Evolutionary conservation across 1,140 invertebrate genomes (phyloP), one percentile per base, ranked within the genome.

Genomic region (Drosophila pruinosa): DNA sequence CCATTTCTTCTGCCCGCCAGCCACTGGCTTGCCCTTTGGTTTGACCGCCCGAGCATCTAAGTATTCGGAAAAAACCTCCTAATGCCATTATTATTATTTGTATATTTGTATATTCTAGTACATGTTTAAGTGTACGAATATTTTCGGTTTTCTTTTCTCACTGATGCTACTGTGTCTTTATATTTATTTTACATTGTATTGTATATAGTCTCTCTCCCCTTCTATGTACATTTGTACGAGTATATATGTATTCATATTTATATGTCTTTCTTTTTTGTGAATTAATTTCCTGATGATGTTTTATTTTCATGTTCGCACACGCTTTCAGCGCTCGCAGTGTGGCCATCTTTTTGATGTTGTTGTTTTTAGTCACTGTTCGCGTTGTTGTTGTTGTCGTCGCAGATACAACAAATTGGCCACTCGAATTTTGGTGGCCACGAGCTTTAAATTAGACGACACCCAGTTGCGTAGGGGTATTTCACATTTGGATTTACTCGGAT

Each of bases 281-380:
- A 81, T 88, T 88, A 78, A 88, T 86, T 86, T 86, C 81, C 81
- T 86, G 82, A 78, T 78, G 82, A 82, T 88, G 71, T 88, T 88
- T 88, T 88, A 88, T 88, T 88, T 88, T 82, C 67, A 75, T 88
- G 72, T 82, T 78, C 82, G 75, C 82, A 88, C 82, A 82, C 82
- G 82, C 82, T 78, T 88, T 78, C 76, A 85, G 41, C 75, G 63
- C 61, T 78, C 67, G 67, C 62, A 36, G 65, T 68, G 56, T 72
- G 63, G 61, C 73, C 50, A 57, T 47, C 45, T 78, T 76, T 81
- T 75, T 77, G 61, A 85, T 85, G 73, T 83, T 72, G 45, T 36
- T 71, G 39, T 54, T 45, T 24, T 52, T 41, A 41, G 31, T 62
- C 17, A 10, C 19, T 22, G 41, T 38, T 47, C 1, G 17, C 22